Conservation (phyloP, 2,888 invertebrate species). For the Cheilosia vulpina region DNA sequence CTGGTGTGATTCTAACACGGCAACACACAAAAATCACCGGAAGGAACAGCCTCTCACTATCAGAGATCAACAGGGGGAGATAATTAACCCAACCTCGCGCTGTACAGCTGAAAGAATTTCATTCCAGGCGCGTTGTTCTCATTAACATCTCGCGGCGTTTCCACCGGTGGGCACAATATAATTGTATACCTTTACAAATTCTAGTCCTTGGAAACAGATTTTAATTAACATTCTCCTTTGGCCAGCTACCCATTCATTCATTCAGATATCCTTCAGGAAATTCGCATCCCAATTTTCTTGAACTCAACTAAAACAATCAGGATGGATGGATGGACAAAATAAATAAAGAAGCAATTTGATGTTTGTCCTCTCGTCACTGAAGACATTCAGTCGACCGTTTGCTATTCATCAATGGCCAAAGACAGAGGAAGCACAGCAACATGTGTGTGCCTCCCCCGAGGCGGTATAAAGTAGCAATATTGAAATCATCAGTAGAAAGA, state of each 20-base stretch:
- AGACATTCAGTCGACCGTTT: constrained; percentile 15
- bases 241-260: constrained; percentile 4
- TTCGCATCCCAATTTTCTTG: constrained; percentile 30
- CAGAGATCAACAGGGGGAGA: neutral
- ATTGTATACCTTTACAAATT: neutral
- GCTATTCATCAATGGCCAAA: constrained; percentile 21
- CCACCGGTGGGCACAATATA: neutral
- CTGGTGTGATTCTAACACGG: neutral
- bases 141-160: constrained; percentile 21
- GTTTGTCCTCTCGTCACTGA: neutral
- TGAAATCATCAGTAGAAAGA: constrained; percentile 1
- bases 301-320: constrained; percentile 31
- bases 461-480: neutral
- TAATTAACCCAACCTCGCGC: constrained; percentile 7
- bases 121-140: neutral
- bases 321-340: constrained; percentile 13
- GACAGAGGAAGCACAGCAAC: neutral
- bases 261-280: constrained; percentile 6
- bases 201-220: constrained; percentile 32
- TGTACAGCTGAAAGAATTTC: neutral
- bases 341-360: constrained; percentile 14
- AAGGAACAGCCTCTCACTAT: constrained; percentile 15
- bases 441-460: constrained; percentile 8
- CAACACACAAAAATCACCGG: constrained; percentile 11
- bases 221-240: constrained; percentile 46